Evolutionary conservation across 2,797 vertebrate genomes (phyloP), one percentile per base, ranked within the genome.

Genomic region (Hapalemur alaotrensis): DNA sequence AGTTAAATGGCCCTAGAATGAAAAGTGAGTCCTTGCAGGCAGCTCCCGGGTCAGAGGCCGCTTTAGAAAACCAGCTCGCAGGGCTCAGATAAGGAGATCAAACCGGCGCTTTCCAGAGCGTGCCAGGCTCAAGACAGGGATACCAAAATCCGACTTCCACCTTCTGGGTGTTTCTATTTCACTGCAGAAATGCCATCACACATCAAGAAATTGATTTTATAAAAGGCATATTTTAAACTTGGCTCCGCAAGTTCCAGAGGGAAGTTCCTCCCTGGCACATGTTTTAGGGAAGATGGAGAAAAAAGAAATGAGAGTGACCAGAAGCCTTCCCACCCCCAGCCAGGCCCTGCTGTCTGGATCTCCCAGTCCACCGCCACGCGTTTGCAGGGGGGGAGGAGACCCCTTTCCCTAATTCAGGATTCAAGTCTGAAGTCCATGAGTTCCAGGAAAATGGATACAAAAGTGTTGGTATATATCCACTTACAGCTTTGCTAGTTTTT

Each of bases 191-290:
- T 35, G 73, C 81, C 4, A 48, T 28, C 35, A 22, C 43, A 81
- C 17, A 23, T 41, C 6, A 32, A 83, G 59, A 30, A 35, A 76
- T n/a, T 82, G 67, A 4, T 84, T 92, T 86, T 12, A 79, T 35
- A 87, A 82, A 89, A 35, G 18, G 46, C 25, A 0, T 70, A 57
- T 88, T 88, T 97, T 95, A 78, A 96, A 63, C 28, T 67, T 94
- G 46, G 6, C 32, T 92, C 65, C 30, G 17, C 30, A 57, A 52
- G 75, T 75, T n/a, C 57, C 13, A 35, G 22, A 61, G 50, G 3
- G 38, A 63, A 75, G 38, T 5, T 91, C 48, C 38, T 30, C 30
- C 20, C 54, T 78, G 5, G 50, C 22, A 5, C 41, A 61, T 91
- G 32, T 63, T 38, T 94, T 59, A n/a, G 32, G 61, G 10, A 83